A percentile compares a stretch with the other conserved stretches of the same genome.
These are phyloP conservation scores for Unio delphinus DNA, from an alignment of 2,888 invertebrate species.

Conservation along the genomic window DNA sequence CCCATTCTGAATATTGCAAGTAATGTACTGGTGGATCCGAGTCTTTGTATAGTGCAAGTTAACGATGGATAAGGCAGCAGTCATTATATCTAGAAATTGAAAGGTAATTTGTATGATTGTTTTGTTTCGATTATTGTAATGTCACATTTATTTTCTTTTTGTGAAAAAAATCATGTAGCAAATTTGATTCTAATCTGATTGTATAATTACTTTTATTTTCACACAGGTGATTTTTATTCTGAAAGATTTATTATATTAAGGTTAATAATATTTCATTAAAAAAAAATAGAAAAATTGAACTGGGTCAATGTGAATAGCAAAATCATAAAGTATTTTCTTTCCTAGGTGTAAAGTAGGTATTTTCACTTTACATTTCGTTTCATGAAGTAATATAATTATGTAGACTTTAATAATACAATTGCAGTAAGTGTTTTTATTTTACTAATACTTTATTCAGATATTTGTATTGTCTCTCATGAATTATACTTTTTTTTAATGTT, in stretches of 20 bases:
- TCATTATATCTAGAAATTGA: background rate
- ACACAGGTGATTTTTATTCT: background rate
- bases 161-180: background rate
- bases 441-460: background rate
- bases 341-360: too few relatives aligned
- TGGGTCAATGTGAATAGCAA: too few relatives aligned
- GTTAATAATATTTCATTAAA: background rate
- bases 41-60: too few relatives aligned
- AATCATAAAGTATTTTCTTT: too few relatives aligned
- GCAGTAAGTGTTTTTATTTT: constrained; percentile 1
- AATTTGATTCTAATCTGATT: background rate
- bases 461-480: background rate
- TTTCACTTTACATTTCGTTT: too few relatives aligned
- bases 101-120: background rate
- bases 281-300: too few relatives aligned
- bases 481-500: background rate
- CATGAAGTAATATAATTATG: too few relatives aligned
- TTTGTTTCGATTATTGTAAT: background rate
- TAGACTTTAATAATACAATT: background rate
- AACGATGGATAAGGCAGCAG: background rate
- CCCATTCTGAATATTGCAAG: too few relatives aligned
- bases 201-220: background rate
- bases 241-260: background rate
- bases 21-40: too few relatives aligned
- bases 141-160: background rate